Conservation (phyloP, 2,797 vertebrate genomes). For the Hapalemur alaotrensis region DNA sequence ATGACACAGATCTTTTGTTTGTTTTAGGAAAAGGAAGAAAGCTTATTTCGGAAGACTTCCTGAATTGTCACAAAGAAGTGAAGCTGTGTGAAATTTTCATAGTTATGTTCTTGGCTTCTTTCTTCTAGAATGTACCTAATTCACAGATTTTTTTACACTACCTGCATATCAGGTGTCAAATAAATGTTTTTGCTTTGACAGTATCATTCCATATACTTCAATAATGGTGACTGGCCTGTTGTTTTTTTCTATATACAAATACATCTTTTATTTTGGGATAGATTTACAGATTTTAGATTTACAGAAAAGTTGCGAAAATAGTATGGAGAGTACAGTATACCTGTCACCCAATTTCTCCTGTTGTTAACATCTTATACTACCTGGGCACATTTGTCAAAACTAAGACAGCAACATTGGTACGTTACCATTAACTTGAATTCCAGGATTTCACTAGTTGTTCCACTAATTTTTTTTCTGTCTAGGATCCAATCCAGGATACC, state of each 20-base stretch:
- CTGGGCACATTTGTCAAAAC: not conserved
- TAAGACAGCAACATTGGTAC: not conserved
- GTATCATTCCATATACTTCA: not conserved
- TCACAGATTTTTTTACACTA: not conserved
- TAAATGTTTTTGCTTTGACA: not conserved
- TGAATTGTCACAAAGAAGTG: not conserved
- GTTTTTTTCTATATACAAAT: not conserved
- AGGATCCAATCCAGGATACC: not conserved
- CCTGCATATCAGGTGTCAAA: not conserved
- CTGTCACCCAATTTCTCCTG: not conserved
- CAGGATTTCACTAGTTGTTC: not conserved
- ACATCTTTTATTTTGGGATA: not conserved
- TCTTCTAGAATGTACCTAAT: not conserved
- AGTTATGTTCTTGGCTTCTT: not conserved
- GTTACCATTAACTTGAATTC: not conserved
- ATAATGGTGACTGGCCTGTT: not conserved
- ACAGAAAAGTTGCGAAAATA: not conserved
- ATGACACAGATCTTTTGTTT: not conserved
- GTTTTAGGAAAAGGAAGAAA: not conserved
- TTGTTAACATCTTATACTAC: not conserved
- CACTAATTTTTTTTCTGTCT: not conserved
- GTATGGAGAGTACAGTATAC: not conserved
- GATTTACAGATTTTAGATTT: not conserved
- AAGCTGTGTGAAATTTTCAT: not conserved
- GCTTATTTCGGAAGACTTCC: not conserved